Evolutionary conservation across 2,888 invertebrate genomes (phyloP), one percentile per base, ranked within the genome.

Genomic region (Cloeon dipterum): DNA sequence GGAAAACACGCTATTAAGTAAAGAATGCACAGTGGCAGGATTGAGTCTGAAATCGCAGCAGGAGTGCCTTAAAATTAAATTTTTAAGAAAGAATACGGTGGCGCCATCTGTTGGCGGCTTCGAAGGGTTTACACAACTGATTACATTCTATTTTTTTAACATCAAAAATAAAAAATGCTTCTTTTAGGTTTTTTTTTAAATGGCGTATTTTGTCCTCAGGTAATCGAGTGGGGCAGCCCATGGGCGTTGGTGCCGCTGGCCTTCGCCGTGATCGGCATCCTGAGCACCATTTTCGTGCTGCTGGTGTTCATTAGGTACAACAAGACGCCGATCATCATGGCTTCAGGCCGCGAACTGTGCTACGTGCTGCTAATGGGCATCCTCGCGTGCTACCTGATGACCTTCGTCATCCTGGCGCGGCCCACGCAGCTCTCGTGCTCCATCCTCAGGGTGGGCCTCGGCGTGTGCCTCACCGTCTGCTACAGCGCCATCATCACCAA

Each of bases 401-500:
- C 75, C 5, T 75, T 77, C 49, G 61, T 75, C 11, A 66, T 78
- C 44, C 62, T 79, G 33, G 64, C 73, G 32, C 65, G 63, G 42
- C 78, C 78, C 3, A 68, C 70, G 1, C 58, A 65, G 4, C 58
- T 64, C 42, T 64, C 70, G 17, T 78, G 78, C 50, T 66, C 72
- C 3, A 55, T 70, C 17, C 62, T 74, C 46, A 54, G 69, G 20
- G 62, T 76, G 33, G 74, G 75, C 1, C 62, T 78, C 10, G 77
- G 78, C 0, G 60, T 77, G 2, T 74, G 75, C 17, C 60, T 79
- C 42, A 71, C 72, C 42, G 66, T 75, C 38, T 74, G 76, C 48
- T 78, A 79, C 51, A 70, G 75, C 39, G 75, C 77, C 8, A 67
- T 78, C 40, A 62, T 78, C 41, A 75, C 75, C 2, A 77, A 78